Base-by-base conservation (phyloP, 2,888 invertebrate genomes). In the Cheiracanthium punctorium region DNA sequence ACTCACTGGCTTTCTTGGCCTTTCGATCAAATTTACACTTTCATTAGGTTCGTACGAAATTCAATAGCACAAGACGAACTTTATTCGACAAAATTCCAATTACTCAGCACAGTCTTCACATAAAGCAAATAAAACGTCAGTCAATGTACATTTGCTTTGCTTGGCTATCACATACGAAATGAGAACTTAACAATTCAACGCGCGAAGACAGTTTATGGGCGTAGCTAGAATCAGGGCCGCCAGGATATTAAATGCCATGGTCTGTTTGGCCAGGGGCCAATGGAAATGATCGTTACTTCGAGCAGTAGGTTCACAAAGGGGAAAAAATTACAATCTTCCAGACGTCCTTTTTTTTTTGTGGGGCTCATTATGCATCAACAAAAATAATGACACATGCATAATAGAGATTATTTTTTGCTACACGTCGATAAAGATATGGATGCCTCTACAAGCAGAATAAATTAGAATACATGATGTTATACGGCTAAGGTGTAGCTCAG, bases 281-380 rank as follows among this genome's bases (percentile, higher is more conserved):
- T 82, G 77, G 77, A 82, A 82, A 77, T 77, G 75, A 82, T 82
- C 82, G 82, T 82, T 82, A 71, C 71, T 71, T 65, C 30, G 33
- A n/a, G 70, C 65, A 28, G 76, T 14, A 76, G 69, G 30, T 30
- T 29, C 20, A 12, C 58, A 12, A 58, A 58, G 10, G 10, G n/a
- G 37, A 37, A 58, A 58, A 58, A 58, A 58, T 58, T 58, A 2
- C 24, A 58, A 24, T 58, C 58, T 24, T 58, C 58, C 4, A 58
- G 24, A 12, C 58, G 48, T n/a, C n/a, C 7, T 58, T 12, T 58
- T 24, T 58, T 20, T 58, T 20, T 58, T 58, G 58, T 4, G 24
- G n/a, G 58, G 58, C 24, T 58, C 24, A 58, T 58, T 58, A 58
- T n/a, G 17, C 1, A 7, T 2, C 7, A 12, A 17, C 10, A 2